Percentiles rank a stretch among this genome's conserved stretches.
Evolutionary conservation across 2,113 vertebrate species (phyloP).

Genomic region (Okapia johnstoni): DNA sequence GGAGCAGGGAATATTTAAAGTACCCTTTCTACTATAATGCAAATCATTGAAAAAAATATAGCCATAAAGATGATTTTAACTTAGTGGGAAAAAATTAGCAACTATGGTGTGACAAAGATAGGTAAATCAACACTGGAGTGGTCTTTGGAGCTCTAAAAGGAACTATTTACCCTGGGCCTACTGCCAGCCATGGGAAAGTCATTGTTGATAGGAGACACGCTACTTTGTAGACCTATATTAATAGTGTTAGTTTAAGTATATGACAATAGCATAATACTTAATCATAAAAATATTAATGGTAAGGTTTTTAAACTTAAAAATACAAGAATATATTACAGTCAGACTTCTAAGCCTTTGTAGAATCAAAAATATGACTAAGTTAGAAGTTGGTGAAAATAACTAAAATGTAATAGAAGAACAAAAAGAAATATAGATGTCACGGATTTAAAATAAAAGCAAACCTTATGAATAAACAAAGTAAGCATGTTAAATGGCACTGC

Average conservation of each 20-base stretch:
- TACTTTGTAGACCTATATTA: not conserved
- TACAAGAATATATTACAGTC: not conserved
- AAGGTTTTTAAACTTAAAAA: not conserved
- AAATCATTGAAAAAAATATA: not conserved
- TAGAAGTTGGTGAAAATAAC: not conserved
- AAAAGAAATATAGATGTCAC: not conserved
- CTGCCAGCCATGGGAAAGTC: not conserved
- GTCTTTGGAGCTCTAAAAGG: not conserved
- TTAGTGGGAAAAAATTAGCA: not conserved
- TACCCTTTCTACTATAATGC: not conserved
- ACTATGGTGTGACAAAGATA: not conserved
- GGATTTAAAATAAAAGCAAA: not conserved
- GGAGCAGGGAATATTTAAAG: not conserved
- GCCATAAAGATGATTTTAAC: not conserved
- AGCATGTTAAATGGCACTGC: not conserved
- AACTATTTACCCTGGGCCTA: not conserved
- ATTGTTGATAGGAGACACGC: not conserved
- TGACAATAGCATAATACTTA: not conserved
- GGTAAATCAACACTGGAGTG: not conserved
- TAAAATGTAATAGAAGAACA: not conserved
- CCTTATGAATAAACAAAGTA: not conserved
- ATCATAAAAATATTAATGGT: not conserved
- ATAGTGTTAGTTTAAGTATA: not conserved
- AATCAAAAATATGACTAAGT: not conserved
- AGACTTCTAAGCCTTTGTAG: not conserved